Percentiles rank a stretch among this genome's conserved stretches.
Evolutionary conservation across 2,113 vertebrate species (phyloP).

Genomic region (Myanophis thanlyinensis): DNA sequence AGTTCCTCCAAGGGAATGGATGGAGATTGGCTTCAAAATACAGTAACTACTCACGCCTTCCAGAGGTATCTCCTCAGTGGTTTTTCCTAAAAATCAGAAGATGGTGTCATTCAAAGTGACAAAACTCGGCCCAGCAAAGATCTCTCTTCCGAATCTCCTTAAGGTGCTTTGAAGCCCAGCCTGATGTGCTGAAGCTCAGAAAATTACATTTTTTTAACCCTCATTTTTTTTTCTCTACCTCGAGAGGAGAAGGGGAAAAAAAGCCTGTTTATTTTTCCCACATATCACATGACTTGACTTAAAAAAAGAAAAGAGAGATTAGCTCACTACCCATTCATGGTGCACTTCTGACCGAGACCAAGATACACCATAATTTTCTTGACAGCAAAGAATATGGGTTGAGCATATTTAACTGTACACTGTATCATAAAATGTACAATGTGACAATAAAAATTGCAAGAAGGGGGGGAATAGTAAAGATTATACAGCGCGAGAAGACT

Average conservation of each 20-base stretch:
- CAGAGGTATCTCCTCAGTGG: not conserved
- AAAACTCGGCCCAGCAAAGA: not conserved
- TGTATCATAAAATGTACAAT: slow-evolving; percentile 64
- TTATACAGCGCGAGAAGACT: slow-evolving; percentile 67
- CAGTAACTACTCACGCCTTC: not conserved
- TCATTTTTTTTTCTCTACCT: not conserved
- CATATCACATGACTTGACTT: not conserved
- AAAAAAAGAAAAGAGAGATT: not conserved
- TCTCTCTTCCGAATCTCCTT: not conserved
- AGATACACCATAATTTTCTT: slow-evolving; percentile 65
- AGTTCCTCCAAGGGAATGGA: not conserved
- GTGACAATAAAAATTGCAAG: slow-evolving; percentile 74
- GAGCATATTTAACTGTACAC: slow-evolving; percentile 67
- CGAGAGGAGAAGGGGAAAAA: not conserved
- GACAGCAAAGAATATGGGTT: slow-evolving; percentile 66
- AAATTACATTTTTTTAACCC: not conserved
- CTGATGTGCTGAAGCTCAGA: not conserved
- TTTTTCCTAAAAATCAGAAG: not conserved
- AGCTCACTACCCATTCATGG: slow-evolving; percentile 41
- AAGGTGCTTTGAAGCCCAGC: not conserved
- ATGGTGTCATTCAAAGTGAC: not conserved
- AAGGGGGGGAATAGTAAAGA: slow-evolving; percentile 71
- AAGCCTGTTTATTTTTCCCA: not conserved
- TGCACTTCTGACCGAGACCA: slow-evolving; percentile 44
- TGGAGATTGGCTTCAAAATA: not conserved